Evolutionary conservation across 2,888 invertebrate species (phyloP), one percentile per base, ranked within the genome.

Genomic region (Noctua fimbriata): DNA sequence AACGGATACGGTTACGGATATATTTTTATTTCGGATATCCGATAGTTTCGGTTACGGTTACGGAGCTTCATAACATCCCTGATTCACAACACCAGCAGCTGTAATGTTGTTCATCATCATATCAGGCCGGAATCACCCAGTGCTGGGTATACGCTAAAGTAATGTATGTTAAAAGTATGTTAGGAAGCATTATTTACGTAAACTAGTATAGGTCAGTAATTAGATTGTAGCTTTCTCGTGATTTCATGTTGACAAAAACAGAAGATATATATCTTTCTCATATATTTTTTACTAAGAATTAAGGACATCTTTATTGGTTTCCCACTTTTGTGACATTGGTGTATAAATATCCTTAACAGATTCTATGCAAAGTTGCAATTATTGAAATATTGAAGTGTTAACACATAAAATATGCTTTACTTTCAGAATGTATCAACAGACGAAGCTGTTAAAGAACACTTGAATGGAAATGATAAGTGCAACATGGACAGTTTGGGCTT

Each of bases 401-500:
- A 65, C 47, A 36, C 14, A 63, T 65, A 55, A 65, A 28, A 41
- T 44, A 36, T 58, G 58, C 10, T 24, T 85, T 69, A 12, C 60
- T 94, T 95, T 65, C 95, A 97, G 96, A 96, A 96, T 93, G 88
- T 94, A 88, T 95, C 96, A 89, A 88, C 96, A 89, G 93, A 93
- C 71, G 95, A 95, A 86, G 92, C 92, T 28, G 91, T 91, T 73
- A 95, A 94, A 88, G 95, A 96, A 89, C 94, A 95, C 85, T 90
- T 96, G 79, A 97, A 96, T 90, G 96, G 96, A 47, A 97, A 96
- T 91, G 95, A 95, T 63, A 96, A 95, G 90, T 93, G 93, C 91
- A 92, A 92, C 87, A 93, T 96, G 95, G 96, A 96, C 82, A 96
- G 96, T 89, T 92, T 96, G 90, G 96, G 95, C 90, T 96, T 96